Conservation (phyloP, 2,113 vertebrate genomes). For the Thinocorus orbignyianus region DNA sequence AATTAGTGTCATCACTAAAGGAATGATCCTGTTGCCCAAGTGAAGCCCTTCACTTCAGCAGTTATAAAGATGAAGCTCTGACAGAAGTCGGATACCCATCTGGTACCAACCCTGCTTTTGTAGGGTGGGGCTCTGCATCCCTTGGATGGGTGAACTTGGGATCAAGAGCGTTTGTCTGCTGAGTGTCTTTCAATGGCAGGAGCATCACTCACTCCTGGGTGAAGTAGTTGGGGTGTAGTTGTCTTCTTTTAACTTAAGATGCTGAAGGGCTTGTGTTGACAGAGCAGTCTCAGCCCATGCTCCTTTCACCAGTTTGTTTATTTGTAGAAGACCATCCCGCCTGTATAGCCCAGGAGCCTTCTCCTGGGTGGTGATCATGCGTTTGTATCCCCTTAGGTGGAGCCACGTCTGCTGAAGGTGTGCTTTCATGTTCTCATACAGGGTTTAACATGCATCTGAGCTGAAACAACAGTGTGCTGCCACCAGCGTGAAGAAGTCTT, state of each 20-base stretch:
- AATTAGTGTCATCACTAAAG: neutral
- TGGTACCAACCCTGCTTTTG: neutral
- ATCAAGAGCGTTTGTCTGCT: neutral
- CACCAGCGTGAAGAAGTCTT: neutral
- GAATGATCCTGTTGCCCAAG: neutral
- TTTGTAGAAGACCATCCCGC: fast-evolving
- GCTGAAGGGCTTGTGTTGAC: neutral
- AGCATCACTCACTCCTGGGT: neutral
- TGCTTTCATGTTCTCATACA: fast-evolving
- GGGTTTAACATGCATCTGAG: neutral
- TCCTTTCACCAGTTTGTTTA: fast-evolving
- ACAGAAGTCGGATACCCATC: neutral
- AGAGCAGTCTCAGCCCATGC: neutral
- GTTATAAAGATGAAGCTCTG: neutral
- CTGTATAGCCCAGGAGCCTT: fast-evolving
- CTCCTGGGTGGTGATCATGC: fast-evolving
- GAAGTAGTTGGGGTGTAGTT: neutral
- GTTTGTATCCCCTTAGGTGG: neutral
- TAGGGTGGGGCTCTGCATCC: neutral
- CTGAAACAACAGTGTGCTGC: neutral
- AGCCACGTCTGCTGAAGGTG: neutral
- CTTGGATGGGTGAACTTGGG: neutral
- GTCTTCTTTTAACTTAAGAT: neutral
- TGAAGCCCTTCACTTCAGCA: neutral
- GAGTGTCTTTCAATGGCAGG: neutral